These are phyloP conservation scores for Gavialis gangeticus DNA, from an alignment of 2,113 vertebrate species.

Conservation along the genomic window DNA sequence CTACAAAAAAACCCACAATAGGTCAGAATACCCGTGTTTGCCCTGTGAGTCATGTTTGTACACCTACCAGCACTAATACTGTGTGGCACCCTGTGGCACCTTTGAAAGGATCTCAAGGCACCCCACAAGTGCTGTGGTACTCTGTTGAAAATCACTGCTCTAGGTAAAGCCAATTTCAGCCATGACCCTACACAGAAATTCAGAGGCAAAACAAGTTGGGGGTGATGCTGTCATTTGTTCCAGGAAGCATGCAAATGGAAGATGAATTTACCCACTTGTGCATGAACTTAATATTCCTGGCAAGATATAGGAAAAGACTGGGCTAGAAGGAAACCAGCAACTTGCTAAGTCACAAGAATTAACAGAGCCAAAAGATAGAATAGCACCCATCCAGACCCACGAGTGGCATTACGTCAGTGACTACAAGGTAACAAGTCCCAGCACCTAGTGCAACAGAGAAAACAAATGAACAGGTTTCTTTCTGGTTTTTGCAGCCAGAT, in stretches of 20 bases:
- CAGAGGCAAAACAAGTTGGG: not conserved
- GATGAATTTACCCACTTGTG: not conserved
- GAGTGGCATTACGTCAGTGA: not conserved
- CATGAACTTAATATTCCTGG: not conserved
- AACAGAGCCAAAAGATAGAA: not conserved
- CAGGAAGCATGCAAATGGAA: not conserved
- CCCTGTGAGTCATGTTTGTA: too few relatives aligned
- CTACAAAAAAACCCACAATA: too few relatives aligned
- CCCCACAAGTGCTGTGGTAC: too few relatives aligned
- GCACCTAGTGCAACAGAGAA: not conserved
- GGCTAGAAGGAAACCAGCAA: not conserved
- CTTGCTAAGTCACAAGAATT: too few relatives aligned
- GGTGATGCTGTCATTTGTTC: not conserved
- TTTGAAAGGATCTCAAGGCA: too few relatives aligned
- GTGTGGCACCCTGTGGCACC: too few relatives aligned
- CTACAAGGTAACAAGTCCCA: not conserved
- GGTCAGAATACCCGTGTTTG: too few relatives aligned
- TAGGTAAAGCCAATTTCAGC: not conserved
- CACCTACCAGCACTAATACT: too few relatives aligned
- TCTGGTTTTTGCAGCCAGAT: not conserved
- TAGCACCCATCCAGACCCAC: not conserved
- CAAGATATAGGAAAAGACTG: not conserved
- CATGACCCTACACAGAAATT: accelerated
- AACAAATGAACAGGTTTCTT: not conserved
- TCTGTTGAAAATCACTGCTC: too few relatives aligned